Percentiles rank a stretch among this genome's conserved stretches.
phyloP scores from a whole-genome alignment of 2,797 vertebrate species.

The Poecile montanus region DNA sequence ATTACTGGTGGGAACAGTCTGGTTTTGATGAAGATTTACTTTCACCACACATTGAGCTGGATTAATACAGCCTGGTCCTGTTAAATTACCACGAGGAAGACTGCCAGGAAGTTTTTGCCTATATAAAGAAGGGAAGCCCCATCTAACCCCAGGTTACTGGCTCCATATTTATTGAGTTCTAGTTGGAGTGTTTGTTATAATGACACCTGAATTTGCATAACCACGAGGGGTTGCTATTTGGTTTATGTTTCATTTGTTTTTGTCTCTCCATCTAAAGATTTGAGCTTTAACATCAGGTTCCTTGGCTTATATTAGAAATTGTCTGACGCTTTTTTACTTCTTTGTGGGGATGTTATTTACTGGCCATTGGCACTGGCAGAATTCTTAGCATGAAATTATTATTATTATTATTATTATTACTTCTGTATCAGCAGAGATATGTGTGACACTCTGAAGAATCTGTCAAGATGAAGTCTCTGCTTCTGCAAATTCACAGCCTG shows the following conservation, averaged over 20 bases:
- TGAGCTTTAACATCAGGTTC: not conserved
- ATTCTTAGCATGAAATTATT: constrained; percentile 59
- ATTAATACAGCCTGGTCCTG: not conserved
- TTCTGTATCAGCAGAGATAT: constrained; percentile 59
- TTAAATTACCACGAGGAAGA: not conserved
- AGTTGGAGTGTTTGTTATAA: not conserved
- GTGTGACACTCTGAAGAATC: constrained; percentile 49
- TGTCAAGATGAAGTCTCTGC: constrained; percentile 42
- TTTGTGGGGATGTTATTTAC: not conserved
- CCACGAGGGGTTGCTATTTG: not conserved
- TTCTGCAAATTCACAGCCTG: constrained; percentile 29
- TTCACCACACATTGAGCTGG: not conserved
- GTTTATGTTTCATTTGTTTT: not conserved
- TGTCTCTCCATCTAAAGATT: not conserved
- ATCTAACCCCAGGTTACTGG: not conserved
- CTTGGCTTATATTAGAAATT: not conserved
- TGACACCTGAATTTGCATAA: not conserved
- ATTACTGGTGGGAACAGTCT: constrained; percentile 8
- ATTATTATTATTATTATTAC: constrained; percentile 39
- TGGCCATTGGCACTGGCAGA: constrained; percentile 16
- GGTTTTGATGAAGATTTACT: constrained; percentile 8
- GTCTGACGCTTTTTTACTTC: not conserved
- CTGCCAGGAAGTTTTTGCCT: not conserved
- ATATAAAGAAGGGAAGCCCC: not conserved
- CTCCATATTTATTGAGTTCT: not conserved